Conservation (phyloP, 2,888 invertebrate genomes). For the Diachrysia chrysitis region DNA sequence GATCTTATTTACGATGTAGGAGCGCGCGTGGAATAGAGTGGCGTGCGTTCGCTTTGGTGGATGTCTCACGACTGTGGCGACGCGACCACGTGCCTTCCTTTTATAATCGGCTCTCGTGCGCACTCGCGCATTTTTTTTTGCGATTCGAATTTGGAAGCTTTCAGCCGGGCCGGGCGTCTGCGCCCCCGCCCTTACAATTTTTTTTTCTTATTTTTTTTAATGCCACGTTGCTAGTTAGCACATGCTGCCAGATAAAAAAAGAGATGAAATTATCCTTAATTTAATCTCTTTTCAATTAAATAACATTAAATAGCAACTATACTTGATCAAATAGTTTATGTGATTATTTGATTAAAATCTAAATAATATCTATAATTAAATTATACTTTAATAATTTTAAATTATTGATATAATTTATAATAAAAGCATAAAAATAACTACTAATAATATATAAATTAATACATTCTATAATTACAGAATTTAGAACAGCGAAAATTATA, state of each 20-base stretch:
- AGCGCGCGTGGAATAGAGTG: slow-evolving; percentile 69
- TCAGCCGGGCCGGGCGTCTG: slow-evolving; percentile 84
- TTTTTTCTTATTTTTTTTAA: slow-evolving; percentile 72
- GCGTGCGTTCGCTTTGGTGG: slow-evolving; percentile 74
- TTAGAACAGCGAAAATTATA: too few species aligned
- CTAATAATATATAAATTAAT: too few species aligned
- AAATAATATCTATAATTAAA: too few species aligned
- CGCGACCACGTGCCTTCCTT: slow-evolving; percentile 82
- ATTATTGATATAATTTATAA: too few species aligned
- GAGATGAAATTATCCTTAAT: slow-evolving; percentile 25
- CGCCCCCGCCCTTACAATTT: slow-evolving; percentile 82
- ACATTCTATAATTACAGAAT: too few species aligned
- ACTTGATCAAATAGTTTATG: neutral
- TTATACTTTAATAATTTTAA: neutral
- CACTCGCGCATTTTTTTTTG: slow-evolving; percentile 85
- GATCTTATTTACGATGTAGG: slow-evolving; percentile 85
- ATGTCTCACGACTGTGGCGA: slow-evolving; percentile 80
- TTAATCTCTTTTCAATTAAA: neutral
- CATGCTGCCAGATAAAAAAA: slow-evolving; percentile 63
- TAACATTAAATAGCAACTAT: too few species aligned
- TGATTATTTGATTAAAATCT: neutral
- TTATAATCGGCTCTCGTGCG: slow-evolving; percentile 81
- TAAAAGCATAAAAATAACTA: too few species aligned
- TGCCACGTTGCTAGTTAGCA: slow-evolving; percentile 72
- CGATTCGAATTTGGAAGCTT: slow-evolving; percentile 88